Evolutionary conservation across 2,888 invertebrate species (phyloP), one percentile per base, ranked within the genome.

Genomic region (Rhagophthalmus giganteus): DNA sequence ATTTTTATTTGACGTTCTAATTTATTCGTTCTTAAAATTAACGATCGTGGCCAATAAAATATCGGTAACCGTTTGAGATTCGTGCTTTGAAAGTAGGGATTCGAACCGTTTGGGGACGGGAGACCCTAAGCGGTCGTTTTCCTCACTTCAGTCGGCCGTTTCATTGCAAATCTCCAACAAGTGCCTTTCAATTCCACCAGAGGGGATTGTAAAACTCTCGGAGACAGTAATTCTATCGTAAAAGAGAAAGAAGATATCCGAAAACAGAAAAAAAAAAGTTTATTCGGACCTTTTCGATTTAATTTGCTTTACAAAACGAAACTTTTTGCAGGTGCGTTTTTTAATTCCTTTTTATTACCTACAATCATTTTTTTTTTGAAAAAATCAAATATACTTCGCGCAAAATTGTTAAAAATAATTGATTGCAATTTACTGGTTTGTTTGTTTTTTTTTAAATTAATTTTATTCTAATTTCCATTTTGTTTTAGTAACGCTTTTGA

Each of bases 121-220:
- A 62, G 62, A 62, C 70, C 69, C 71, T 63, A 66, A 70, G 67
- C 69, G 71, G 67, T 67, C 69, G 70, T 71, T 72, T 69, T 68
- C 68, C 60, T 68, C 63, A 64, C 63, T 66, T 69, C 67, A 64
- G 68, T 68, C 68, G 68, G 67, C 64, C 66, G 64, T 68, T 70
- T 71, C 66, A 67, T 67, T 68, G 66, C 67, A 70, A 73, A 73
- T 72, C 71, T 69, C 68, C 66, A 66, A 63, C 67, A 71, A 72
- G 71, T 71, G 68, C 68, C 67, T 60, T 63, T 55, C 64, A 69
- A 70, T 67, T 64, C 72, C 69, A 71, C 71, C 71, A 74, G 73
- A 72, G 73, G 74, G 73, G 67, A 73, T 72, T 70, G 67, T 58
- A 46, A 47, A 51, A 48, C 38, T 52, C 47, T 52, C 52, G n/a